Percentiles rank a stretch among this genome's conserved stretches.
Conservation (phyloP, 2,797 vertebrate genomes). For the Rhinoraja longicauda region DNA sequence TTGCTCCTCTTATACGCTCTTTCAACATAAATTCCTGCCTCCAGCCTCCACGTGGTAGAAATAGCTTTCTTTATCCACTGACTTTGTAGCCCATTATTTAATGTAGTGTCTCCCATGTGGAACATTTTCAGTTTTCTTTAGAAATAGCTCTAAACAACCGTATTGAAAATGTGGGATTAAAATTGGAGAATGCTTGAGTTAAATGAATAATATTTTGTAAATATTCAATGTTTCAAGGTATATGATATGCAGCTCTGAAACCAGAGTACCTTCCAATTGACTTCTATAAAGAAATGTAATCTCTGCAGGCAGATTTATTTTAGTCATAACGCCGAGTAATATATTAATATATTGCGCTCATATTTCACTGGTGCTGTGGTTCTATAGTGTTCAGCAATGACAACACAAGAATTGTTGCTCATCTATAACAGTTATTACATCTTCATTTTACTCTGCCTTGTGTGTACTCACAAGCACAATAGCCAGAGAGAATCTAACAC, state of each 20-base stretch:
- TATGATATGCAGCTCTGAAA: not conserved
- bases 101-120: not conserved
- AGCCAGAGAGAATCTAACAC: not conserved
- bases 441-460: not conserved
- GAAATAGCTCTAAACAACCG: not conserved
- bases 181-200: not conserved
- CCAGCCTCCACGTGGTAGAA: not conserved
- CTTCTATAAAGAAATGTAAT: not conserved
- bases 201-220: slow-evolving; percentile 18
- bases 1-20: not conserved
- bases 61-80: not conserved
- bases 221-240: not conserved
- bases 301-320: slow-evolving; percentile 5
- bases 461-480: not conserved
- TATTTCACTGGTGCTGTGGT: not conserved
- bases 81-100: not conserved
- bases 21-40: not conserved
- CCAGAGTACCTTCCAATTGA: not conserved
- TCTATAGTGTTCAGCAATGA: not conserved
- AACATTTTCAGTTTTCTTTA: not conserved
- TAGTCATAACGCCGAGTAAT: slow-evolving; percentile 23
- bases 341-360: slow-evolving; percentile 14
- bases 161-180: not conserved
- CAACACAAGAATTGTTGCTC: slow-evolving; percentile 19
- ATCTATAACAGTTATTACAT: not conserved